Base-by-base conservation (phyloP, 1,140 invertebrate species). In the Lanistes nyassanus region DNA sequence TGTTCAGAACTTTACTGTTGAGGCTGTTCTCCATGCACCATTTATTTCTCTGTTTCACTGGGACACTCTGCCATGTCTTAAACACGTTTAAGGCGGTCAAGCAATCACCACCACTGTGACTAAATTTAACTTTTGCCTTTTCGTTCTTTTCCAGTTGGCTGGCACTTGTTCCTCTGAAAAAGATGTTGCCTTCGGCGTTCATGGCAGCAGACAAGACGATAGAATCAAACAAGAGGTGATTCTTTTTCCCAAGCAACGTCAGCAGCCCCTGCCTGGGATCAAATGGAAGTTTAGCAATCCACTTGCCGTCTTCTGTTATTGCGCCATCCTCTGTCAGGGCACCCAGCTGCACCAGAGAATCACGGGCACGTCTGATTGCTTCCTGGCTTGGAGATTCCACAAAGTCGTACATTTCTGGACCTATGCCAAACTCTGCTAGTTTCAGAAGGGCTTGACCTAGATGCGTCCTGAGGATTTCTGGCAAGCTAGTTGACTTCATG, bases 81-180 rank as follows among this genome's bases (percentile, higher is more conserved):
- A 93, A 98, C n/a, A 98, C 93, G 88, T 97, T 97, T 1, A 99
- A 88, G 47, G 97, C 90, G 23, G 95, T 98, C 7, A 99, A 91
- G 84, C 97, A 95, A 90, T 99, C 98, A 16, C 98, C 97, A 82
- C 95, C 92, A 36, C 92, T 90, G 0, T 95, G 94, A 73, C 82
- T 81, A 75, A 85, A 87, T 23, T 92, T 87, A 87, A 97, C 96
- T 88, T 97, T 98, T 55, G 77, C 74, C 74, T 79, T 71, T 29
- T 93, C 92, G 78, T 91, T 90, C 26, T 91, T 84, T 4, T 93
- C 93, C 87, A 94, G 91, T 84, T 94, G 93, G 68, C 91, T 87
- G 83, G 93, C 66, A 56, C 79, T 78, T 7, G 82, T 78, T 34
- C 75, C 80, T 72, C 83, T 74, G 64, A 80, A 85, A 64, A 86